phyloP scores from a whole-genome alignment of 2,797 vertebrate genomes.

The Muscicapa comitata region DNA sequence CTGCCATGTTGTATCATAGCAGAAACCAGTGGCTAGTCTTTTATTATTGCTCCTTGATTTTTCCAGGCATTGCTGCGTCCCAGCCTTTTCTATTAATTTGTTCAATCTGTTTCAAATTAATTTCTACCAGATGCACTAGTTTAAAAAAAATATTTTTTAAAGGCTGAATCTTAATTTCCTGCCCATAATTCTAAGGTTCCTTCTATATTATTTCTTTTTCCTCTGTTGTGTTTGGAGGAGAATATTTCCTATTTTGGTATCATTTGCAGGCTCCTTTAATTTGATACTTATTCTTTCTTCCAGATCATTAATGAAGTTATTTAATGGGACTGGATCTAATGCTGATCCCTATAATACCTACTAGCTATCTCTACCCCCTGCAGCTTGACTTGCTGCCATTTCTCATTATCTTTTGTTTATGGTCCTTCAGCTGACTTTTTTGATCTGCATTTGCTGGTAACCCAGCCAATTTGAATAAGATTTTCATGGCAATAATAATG shows the following conservation, averaged over 20 bases:
- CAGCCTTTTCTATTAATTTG: not conserved
- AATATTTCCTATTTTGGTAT: slow-evolving; percentile 15
- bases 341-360: not conserved
- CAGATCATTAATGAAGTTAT: slow-evolving; percentile 19
- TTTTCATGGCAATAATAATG: not conserved
- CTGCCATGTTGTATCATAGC: not conserved
- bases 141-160: not conserved
- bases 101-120: slow-evolving; percentile 32
- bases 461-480: not conserved
- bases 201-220: not conserved
- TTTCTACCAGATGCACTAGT: slow-evolving; percentile 20
- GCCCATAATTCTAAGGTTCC: not conserved
- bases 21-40: not conserved
- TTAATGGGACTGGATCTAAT: slow-evolving; percentile 6
- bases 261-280: not conserved
- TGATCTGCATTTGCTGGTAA: not conserved
- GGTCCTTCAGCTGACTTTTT: slow-evolving; percentile 3
- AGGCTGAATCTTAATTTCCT: slow-evolving; percentile 31
- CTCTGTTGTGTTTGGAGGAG: not conserved
- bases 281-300: not conserved
- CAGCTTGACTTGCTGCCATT: slow-evolving; percentile 13
- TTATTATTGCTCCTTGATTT: not conserved
- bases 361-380: not conserved
- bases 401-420: slow-evolving; percentile 41
- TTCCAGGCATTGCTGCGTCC: not conserved